Percentiles rank a stretch among this genome's conserved stretches.
These are phyloP conservation scores for Thalassoma bifasciatum DNA, from an alignment of 2,113 vertebrate genomes.

Conservation along the genomic window DNA sequence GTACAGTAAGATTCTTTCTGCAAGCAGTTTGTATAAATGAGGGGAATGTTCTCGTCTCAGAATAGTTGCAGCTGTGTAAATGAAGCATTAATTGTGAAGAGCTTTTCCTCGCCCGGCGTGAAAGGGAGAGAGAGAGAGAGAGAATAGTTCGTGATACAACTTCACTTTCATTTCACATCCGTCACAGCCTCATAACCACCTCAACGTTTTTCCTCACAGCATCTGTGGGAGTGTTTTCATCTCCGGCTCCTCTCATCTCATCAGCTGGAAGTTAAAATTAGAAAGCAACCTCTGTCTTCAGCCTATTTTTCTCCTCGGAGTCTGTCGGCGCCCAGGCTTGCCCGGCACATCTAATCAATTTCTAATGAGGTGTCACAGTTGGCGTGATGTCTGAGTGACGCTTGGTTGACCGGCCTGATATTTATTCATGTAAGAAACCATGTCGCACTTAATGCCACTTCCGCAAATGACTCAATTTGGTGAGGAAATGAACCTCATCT, in stretches of 20 bases:
- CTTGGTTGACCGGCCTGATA: slow-evolving; percentile 67
- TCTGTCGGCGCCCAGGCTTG: slow-evolving; percentile 5
- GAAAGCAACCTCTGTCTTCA: slow-evolving; percentile 48
- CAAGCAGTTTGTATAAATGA: slow-evolving; percentile 44
- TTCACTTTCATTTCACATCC: slow-evolving; percentile 47
- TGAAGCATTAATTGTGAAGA: slow-evolving; percentile 36
- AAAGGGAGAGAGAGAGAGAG: no score
- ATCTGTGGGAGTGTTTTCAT: slow-evolving; percentile 42
- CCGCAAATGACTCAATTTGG: slow-evolving; percentile 73
- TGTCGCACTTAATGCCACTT: slow-evolving; percentile 66
- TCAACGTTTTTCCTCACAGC: slow-evolving; percentile 22
- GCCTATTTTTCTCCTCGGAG: slow-evolving; percentile 32
- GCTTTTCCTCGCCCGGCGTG: slow-evolving; percentile 8
- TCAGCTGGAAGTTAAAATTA: slow-evolving; percentile 68
- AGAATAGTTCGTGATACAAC: slow-evolving; percentile 28
- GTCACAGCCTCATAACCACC: slow-evolving; percentile 38
- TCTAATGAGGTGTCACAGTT: slow-evolving; percentile 67
- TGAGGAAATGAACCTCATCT: slow-evolving; percentile 73
- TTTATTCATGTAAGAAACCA: slow-evolving; percentile 74
- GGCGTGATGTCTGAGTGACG: slow-evolving; percentile 41
- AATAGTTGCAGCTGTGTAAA: slow-evolving; percentile 28
- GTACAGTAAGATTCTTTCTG: slow-evolving; percentile 39
- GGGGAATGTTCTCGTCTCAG: slow-evolving; percentile 21
- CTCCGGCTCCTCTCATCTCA: slow-evolving; percentile 47
- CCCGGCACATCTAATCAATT: slow-evolving; percentile 63